A percentile compares a stretch with the other conserved stretches of the same genome.
These are phyloP conservation scores for Apodemia duryi DNA, from an alignment of 2,888 invertebrate genomes.

Conservation along the genomic window DNA sequence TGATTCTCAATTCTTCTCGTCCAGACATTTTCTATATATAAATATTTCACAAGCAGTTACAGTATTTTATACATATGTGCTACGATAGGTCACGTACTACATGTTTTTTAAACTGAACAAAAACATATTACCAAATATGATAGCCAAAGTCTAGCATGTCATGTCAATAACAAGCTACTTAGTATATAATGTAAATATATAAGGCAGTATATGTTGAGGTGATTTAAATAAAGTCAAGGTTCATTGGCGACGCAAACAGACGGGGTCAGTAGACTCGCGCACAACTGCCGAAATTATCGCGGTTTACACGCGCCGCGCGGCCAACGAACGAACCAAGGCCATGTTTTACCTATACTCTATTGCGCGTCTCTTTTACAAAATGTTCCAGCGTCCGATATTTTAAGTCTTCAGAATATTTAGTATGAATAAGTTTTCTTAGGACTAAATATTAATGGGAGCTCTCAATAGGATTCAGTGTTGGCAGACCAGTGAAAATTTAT, in stretches of 20 bases:
- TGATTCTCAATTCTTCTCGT: background rate
- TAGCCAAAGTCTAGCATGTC: background rate
- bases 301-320: slow-evolving; percentile 66
- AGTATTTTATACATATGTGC: background rate
- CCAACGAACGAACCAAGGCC: slow-evolving; percentile 74
- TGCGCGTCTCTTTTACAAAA: slow-evolving; percentile 22
- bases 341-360: slow-evolving; percentile 39
- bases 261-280: slow-evolving; percentile 75
- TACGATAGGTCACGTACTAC: background rate
- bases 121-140: slow-evolving; percentile 13
- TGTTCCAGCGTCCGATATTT: slow-evolving; percentile 29
- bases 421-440: background rate
- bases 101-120: slow-evolving; percentile 4
- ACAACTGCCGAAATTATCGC: slow-evolving; percentile 75
- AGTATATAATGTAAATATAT: slow-evolving; percentile 14
- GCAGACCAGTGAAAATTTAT: too few relatives aligned
- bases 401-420: background rate
- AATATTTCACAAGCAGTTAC: slow-evolving; percentile 3
- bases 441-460: too few relatives aligned
- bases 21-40: slow-evolving; percentile 3
- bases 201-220: slow-evolving; percentile 37
- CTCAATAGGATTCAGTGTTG: too few relatives aligned
- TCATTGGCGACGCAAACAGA: slow-evolving; percentile 71
- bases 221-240: slow-evolving; percentile 77
- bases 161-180: slow-evolving; percentile 7